phyloP scores from a whole-genome alignment of 2,113 vertebrate species.

The Peromyscus californicus region DNA sequence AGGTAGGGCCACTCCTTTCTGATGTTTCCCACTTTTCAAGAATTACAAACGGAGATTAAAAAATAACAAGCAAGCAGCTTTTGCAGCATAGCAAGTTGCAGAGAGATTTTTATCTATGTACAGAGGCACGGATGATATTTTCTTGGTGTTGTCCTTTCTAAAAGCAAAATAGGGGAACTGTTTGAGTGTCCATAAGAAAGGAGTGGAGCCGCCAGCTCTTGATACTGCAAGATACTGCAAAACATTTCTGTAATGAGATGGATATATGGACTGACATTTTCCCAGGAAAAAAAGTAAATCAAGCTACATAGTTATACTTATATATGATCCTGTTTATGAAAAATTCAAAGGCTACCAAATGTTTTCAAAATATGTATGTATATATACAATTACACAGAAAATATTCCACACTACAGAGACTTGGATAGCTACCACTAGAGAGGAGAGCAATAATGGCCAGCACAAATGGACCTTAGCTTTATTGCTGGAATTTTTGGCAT shows the following conservation, averaged over 20 bases:
- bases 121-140: not conserved
- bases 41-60: not conserved
- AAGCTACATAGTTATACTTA: not conserved
- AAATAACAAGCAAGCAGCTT: not conserved
- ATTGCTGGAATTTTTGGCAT: not conserved
- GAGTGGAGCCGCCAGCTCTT: not conserved
- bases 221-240: not conserved
- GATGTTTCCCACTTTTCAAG: not conserved
- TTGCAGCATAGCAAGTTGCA: not conserved
- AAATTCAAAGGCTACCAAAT: not conserved
- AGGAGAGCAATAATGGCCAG: not conserved
- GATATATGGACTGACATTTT: not conserved
- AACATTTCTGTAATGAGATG: not conserved
- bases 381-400: not conserved
- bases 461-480: not conserved
- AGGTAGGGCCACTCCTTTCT: not conserved
- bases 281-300: not conserved
- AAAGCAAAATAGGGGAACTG: not conserved
- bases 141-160: not conserved
- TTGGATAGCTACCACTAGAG: no score
- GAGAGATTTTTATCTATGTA: not conserved
- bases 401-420: not conserved
- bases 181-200: not conserved
- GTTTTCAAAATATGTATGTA: not conserved
- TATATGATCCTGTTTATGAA: not conserved